Conservation (phyloP, 1,140 invertebrate genomes). For the Lordiphosa stackelbergi region DNA sequence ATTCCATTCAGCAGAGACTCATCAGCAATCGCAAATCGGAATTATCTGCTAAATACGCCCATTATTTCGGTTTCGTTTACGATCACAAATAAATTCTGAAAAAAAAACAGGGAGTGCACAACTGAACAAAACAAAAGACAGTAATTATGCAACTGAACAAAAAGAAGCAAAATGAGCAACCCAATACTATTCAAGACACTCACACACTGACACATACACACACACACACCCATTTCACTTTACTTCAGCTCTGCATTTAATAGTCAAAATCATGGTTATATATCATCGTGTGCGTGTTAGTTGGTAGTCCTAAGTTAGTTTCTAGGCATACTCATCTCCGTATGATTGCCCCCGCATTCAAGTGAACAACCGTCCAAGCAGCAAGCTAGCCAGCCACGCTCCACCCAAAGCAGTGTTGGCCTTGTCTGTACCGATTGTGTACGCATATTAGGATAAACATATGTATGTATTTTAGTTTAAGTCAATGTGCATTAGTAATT, state of each 20-base stretch:
- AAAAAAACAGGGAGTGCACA: no score
- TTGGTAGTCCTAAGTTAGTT: conserved; percentile 59
- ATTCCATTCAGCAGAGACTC: no score
- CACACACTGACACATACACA: neutral
- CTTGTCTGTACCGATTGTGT: conserved; percentile 46
- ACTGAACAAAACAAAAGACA: no score
- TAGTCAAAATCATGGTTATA: conserved; percentile 30
- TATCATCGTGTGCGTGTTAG: conserved; percentile 37
- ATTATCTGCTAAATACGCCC: no score
- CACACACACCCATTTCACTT: neutral
- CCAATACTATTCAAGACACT: no score
- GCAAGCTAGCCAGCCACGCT: conserved; percentile 44
- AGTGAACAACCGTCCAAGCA: conserved; percentile 69
- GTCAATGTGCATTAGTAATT: conserved; percentile 54
- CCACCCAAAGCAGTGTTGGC: conserved; percentile 17
- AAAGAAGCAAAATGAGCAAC: neutral
- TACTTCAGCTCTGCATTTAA: conserved; percentile 52
- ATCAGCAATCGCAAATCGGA: no score
- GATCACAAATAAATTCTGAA: no score
- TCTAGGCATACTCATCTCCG: conserved; percentile 35
- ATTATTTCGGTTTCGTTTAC: no score
- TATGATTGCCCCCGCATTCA: conserved; percentile 58
- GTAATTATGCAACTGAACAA: no score
- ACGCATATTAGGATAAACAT: conserved; percentile 17
- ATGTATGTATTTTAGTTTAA: conserved; percentile 61